Evolutionary conservation across 2,113 vertebrate genomes (phyloP), one percentile per base, ranked within the genome.

Genomic region (Microcebus lehilahytsara): DNA sequence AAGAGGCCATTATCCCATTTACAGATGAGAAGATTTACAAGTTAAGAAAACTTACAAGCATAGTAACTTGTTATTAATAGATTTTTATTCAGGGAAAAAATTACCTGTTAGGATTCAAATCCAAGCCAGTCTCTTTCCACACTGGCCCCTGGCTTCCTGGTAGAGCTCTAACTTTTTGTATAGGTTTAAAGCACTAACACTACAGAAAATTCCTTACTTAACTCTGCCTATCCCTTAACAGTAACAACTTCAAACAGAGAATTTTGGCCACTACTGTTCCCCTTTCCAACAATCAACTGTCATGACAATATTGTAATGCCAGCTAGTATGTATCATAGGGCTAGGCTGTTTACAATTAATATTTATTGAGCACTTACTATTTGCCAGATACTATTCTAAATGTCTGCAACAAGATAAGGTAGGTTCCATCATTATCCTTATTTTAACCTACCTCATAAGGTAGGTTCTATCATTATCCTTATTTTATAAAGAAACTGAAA

Each of bases 401-500:
- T 23, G 13, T 64, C 90, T 78, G 40, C 14, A 90, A 85, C 10
- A 37, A 94, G 40, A 78, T 22, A 51, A 49, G 22, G 49, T 37
- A 96, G 34, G 25, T 51, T 75, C 42, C 84, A 90, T 14, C 42
- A 66, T 37, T 95, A 83, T 60, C 34, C 58, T 93, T 77, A 81
- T 37, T 90, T 93, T 81, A 94, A 42, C 42, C 42, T 42, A 42
- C 42, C 42, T 42, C 42, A 78, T 22, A 51, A 49, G 22, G 49
- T 37, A 96, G 34, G 25, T 51, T 75, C 42, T 84, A 90, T 14
- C 42, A 66, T 37, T 95, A 83, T 60, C 34, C 58, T 93, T 77
- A 81, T 37, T 90, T 93, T 81, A 94, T 4, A 87, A 93, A 95
- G n/a, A 96, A 89, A 78, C 0, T 40, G 20, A 85, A 81, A 40